Evolutionary conservation across 1,140 invertebrate species (phyloP), one percentile per base, ranked within the genome.

Genomic region (Bursaphelenchus mucronatus): DNA sequence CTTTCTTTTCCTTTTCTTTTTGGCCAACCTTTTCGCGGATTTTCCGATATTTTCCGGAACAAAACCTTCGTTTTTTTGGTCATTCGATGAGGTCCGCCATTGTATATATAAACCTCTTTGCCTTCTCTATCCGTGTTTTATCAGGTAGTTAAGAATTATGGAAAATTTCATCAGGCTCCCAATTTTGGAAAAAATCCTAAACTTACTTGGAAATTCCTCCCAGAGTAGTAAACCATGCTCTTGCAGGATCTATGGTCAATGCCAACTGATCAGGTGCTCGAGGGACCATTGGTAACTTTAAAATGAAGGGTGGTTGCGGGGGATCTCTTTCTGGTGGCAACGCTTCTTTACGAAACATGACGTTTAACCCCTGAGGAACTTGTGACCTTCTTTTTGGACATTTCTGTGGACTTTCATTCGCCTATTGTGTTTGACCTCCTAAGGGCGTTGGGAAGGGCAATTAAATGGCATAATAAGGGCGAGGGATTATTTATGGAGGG

Each of bases 141-240:
- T 15, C n/a, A 49, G 1, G n/a, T 49, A 19, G n/a, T n/a, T n/a
- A n/a, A n/a, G 17, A 49, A 15, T 49, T 15, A 15, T 49, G n/a
- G 6, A 49, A 49, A 54, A 13, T 30, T 54, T 54, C 11, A 30
- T 13, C 15, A 3, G 30, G 8, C 11, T 55, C 53, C 4, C 2
- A 55, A 17, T 55, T 13, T 55, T 30, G 2, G 4, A n/a, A 19
- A 21, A 11, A 8, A 45, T 10, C 0, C n/a, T 4, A 49, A 39
- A 58, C 67, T 57, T 49, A 69, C 68, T 71, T 70, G 10, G 68
- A 69, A 40, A 66, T 44, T 11, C 68, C 68, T 8, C 68, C 68
- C 21, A 55, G 15, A 8, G 54, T 51, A 19, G 68, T 64, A 43
- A 69, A 69, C 3, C n/a, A 30, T 13, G 68, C 68, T 50, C 70